phyloP scores from a whole-genome alignment of 2,113 vertebrate genomes.

The Pungitius pungitius region DNA sequence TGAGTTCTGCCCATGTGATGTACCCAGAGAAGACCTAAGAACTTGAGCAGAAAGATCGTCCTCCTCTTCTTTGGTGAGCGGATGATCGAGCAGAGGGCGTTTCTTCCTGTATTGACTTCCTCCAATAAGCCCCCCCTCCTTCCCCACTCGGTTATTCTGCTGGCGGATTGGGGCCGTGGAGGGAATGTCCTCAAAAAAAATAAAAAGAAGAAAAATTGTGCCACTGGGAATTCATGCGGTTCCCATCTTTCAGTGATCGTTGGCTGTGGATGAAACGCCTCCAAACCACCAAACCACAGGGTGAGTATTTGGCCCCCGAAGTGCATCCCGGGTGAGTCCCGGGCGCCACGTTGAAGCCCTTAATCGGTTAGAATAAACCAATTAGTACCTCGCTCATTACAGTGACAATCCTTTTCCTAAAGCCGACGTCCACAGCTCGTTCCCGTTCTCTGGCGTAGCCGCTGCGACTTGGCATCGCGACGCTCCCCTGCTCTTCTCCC shows the following conservation, averaged over 20 bases:
- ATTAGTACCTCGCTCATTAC: constrained; percentile 63
- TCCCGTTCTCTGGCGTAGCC: constrained; percentile 48
- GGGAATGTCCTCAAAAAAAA: not conserved
- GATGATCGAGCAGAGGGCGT: constrained; percentile 29
- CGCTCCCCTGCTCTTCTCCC: constrained; percentile 67
- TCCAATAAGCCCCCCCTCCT: no score
- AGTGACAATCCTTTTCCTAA: constrained; percentile 29
- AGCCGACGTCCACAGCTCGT: constrained; percentile 49
- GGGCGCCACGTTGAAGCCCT: constrained; percentile 40
- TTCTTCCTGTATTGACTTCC: constrained; percentile 32
- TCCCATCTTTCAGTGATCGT: not conserved
- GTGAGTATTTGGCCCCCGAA: constrained; percentile 80
- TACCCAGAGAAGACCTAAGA: not conserved
- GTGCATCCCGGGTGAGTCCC: constrained; percentile 68
- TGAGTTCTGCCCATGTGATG: not conserved
- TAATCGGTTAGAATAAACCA: constrained; percentile 61
- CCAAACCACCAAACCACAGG: not conserved
- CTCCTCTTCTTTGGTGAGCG: constrained; percentile 31
- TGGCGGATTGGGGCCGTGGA: constrained; percentile 15
- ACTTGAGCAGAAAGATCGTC: not conserved
- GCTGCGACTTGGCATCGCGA: no score
- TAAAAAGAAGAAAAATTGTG: not conserved
- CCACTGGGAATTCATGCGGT: not conserved
- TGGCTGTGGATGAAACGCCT: not conserved
- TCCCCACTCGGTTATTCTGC: constrained; percentile 27